Evolutionary conservation across 1,140 invertebrate species (phyloP).

Genomic region (Octopus sinensis): DNA sequence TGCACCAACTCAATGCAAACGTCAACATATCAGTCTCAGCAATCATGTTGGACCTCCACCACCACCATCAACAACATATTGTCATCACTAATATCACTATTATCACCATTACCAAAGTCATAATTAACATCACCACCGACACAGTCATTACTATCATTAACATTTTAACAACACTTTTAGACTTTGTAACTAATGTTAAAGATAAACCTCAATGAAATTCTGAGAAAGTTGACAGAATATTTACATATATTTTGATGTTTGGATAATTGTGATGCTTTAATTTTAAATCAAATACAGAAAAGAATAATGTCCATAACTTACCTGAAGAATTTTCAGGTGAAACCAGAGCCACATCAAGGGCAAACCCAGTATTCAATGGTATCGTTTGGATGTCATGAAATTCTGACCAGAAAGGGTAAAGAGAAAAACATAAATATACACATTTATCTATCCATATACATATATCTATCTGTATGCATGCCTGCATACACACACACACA

Average conservation of each 20-base stretch:
- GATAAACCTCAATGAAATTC: background rate
- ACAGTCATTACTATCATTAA: background rate
- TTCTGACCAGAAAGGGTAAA: slow-evolving; percentile 30
- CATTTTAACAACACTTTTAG: background rate
- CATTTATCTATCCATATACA: too few species aligned
- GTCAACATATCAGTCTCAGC: too few species aligned
- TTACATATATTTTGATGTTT: background rate
- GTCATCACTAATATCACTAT: too few species aligned
- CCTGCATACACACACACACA: too few species aligned
- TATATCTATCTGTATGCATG: too few species aligned
- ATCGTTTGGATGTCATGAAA: slow-evolving; percentile 34
- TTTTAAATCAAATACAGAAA: background rate
- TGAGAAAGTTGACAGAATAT: background rate
- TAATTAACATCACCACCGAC: background rate
- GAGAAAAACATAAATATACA: background rate
- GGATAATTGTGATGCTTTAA: background rate
- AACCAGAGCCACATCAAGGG: slow-evolving; percentile 36
- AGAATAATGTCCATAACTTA: slow-evolving; percentile 26
- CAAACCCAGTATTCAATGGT: slow-evolving; percentile 43
- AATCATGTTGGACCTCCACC: too few species aligned
- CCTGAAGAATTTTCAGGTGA: slow-evolving; percentile 34
- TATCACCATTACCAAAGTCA: background rate
- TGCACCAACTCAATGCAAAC: too few species aligned
- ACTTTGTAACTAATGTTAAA: background rate
- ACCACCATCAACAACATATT: too few species aligned